Evolutionary conservation across 2,113 vertebrate species (phyloP).

Genomic region (Gambusia holbrooki): DNA sequence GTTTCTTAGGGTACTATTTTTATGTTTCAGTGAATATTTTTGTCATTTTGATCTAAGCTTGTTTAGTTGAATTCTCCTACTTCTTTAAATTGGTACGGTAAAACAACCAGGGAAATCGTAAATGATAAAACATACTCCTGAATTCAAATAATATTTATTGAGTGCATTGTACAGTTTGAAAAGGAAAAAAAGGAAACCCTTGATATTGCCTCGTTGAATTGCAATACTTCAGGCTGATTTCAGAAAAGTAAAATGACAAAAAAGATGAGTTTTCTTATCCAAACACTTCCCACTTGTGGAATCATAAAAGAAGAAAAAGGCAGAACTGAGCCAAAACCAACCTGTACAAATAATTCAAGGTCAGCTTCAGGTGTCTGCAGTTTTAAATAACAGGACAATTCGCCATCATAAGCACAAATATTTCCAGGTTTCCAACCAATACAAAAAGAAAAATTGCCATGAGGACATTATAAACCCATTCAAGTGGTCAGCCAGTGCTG

Average conservation of each 20-base stretch:
- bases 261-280: slow-evolving; percentile 37
- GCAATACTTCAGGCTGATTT: slow-evolving; percentile 27
- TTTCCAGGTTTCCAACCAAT: slow-evolving; percentile 53
- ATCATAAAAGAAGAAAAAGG: slow-evolving; percentile 45
- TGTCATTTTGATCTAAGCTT: too few species aligned
- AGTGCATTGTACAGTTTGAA: slow-evolving; percentile 35
- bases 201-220: slow-evolving; percentile 40
- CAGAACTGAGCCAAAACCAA: slow-evolving; percentile 63
- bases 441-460: slow-evolving; percentile 16
- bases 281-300: slow-evolving; percentile 54
- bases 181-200: slow-evolving; percentile 41
- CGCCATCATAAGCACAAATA: slow-evolving; percentile 58
- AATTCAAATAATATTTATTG: slow-evolving; percentile 32
- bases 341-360: slow-evolving; percentile 65
- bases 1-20: too few species aligned
- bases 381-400: slow-evolving; percentile 48
- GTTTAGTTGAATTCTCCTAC: too few species aligned
- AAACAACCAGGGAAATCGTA: slow-evolving; percentile 34
- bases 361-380: slow-evolving; percentile 64
- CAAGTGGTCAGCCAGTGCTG: slow-evolving; percentile 40
- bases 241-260: slow-evolving; percentile 10
- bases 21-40: too few species aligned
- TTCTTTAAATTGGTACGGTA: too few species aligned
- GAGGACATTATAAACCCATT: slow-evolving; percentile 36
- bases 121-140: slow-evolving; percentile 28